Percentiles rank a stretch among this genome's conserved stretches.
Conservation (phyloP, 2,113 vertebrate genomes). For the Lonchura striata region DNA sequence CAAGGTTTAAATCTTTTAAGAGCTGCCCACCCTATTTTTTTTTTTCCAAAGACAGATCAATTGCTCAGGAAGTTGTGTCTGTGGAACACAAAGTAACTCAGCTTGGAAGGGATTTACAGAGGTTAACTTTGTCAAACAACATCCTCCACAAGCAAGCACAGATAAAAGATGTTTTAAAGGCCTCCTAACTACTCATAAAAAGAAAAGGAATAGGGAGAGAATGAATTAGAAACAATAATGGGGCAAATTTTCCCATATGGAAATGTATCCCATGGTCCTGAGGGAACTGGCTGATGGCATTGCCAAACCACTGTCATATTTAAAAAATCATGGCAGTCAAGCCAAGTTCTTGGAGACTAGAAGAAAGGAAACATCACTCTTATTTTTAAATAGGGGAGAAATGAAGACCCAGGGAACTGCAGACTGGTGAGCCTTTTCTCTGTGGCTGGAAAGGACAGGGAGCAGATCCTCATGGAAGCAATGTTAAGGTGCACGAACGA, state of each 20-base stretch:
- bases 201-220: background rate
- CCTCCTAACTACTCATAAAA: background rate
- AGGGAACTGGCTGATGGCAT: background rate
- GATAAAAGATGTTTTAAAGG: background rate
- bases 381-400: background rate
- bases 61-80: background rate
- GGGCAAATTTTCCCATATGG: background rate
- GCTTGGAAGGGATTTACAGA: background rate
- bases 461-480: background rate
- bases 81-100: background rate
- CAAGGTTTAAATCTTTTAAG: background rate
- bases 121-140: background rate
- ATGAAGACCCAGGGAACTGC: background rate
- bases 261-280: background rate
- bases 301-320: background rate
- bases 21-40: background rate
- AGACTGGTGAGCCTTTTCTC: background rate
- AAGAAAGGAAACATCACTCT: background rate
- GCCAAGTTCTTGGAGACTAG: background rate
- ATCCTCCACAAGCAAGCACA: background rate
- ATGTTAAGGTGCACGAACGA: background rate
- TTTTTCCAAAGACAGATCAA: background rate
- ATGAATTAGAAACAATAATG: background rate
- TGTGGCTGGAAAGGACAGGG: background rate
- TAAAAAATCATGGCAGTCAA: background rate